Conservation (phyloP, 1,140 invertebrate genomes). For the Phymastichus coffea region DNA sequence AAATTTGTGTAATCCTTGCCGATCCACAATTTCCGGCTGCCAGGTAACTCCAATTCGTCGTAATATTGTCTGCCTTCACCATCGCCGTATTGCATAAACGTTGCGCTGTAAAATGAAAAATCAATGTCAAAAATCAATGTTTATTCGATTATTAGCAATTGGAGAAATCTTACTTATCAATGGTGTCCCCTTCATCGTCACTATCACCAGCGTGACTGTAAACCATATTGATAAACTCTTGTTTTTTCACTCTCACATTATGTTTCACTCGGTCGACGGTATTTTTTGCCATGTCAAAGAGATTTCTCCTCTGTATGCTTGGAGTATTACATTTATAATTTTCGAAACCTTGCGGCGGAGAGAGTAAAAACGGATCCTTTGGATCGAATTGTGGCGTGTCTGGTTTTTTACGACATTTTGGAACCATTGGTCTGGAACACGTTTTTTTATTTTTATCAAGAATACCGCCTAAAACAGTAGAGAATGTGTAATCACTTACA, state of each 20-base stretch:
- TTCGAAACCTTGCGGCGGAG: slow-evolving; percentile 49
- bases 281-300: slow-evolving; percentile 57
- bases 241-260: slow-evolving; percentile 61
- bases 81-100: too few relatives aligned
- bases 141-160: too few relatives aligned
- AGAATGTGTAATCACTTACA: slow-evolving; percentile 36
- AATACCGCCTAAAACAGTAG: neutral
- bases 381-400: slow-evolving; percentile 55
- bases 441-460: slow-evolving; percentile 6
- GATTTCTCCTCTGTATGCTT: slow-evolving; percentile 66
- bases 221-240: slow-evolving; percentile 69
- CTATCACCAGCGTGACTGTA: slow-evolving; percentile 61
- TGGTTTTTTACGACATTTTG: slow-evolving; percentile 19
- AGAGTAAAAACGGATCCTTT: slow-evolving; percentile 60
- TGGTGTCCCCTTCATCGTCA: slow-evolving; percentile 52
- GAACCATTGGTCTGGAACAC: slow-evolving; percentile 35
- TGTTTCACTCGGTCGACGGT: slow-evolving; percentile 61
- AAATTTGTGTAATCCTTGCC: slow-evolving; percentile 99
- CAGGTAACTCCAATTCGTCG: slow-evolving; percentile 56
- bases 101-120: too few relatives aligned
- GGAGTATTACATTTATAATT: slow-evolving; percentile 67
- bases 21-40: slow-evolving; percentile 88
- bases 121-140: too few relatives aligned
- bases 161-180: slow-evolving; percentile 56
- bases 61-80: too few relatives aligned